These are phyloP conservation scores for Lepus europaeus DNA, from an alignment of 2,113 vertebrate genomes.

Conservation along the genomic window DNA sequence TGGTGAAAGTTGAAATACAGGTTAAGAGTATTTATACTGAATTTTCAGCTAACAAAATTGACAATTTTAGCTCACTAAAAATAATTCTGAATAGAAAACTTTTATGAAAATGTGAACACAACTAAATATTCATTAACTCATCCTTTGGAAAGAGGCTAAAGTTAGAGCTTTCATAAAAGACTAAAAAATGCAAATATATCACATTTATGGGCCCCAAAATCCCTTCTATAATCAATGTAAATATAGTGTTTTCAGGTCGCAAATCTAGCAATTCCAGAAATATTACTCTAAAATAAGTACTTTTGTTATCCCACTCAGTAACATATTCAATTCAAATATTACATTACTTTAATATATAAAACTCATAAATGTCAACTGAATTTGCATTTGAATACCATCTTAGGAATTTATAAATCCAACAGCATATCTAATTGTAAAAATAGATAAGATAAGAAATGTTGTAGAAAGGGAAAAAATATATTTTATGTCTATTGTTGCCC, in stretches of 20 bases:
- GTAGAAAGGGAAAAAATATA: slow-evolving; percentile 64
- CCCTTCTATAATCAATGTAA: slow-evolving; percentile 79
- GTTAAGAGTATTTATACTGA: slow-evolving; percentile 90
- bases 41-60: slow-evolving; percentile 85
- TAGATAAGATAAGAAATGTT: slow-evolving; percentile 64
- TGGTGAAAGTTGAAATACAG: slow-evolving; percentile 91
- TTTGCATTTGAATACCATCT: slow-evolving; percentile 62
- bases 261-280: slow-evolving; percentile 84
- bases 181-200: slow-evolving; percentile 75
- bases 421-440: slow-evolving; percentile 77
- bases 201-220: slow-evolving; percentile 72
- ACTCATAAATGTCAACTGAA: slow-evolving; percentile 72
- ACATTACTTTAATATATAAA: slow-evolving; percentile 76
- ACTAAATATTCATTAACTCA: slow-evolving; percentile 83
- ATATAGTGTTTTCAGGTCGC: slow-evolving; percentile 74
- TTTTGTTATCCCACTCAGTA: slow-evolving; percentile 85
- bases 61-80: slow-evolving; percentile 83
- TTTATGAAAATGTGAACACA: slow-evolving; percentile 77
- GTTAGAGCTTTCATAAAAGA: slow-evolving; percentile 68
- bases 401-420: slow-evolving; percentile 74
- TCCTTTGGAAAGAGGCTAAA: slow-evolving; percentile 80
- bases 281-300: slow-evolving; percentile 82
- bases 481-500: slow-evolving; percentile 48
- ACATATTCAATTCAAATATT: slow-evolving; percentile 76
- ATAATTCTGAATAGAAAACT: slow-evolving; percentile 81